Conservation (phyloP, 2,888 invertebrate genomes). For the Papilio elwesi region DNA sequence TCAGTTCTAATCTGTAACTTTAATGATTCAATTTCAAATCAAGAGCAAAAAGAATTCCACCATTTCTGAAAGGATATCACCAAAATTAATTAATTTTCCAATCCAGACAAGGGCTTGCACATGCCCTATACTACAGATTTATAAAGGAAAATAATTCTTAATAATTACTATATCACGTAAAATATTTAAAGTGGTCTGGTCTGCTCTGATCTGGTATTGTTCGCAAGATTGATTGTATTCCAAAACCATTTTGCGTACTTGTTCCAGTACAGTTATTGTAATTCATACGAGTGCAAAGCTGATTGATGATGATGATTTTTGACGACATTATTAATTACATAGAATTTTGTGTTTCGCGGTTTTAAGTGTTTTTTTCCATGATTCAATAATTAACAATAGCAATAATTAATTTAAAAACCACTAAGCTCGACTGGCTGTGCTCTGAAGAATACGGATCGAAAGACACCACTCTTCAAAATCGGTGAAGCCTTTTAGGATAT, state of each 20-base stretch:
- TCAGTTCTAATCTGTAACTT: no score
- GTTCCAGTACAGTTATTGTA: constrained; percentile 13
- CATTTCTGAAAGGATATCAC: no score
- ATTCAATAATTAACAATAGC: no score
- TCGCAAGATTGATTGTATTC: constrained; percentile 18
- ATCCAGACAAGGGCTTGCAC: not conserved
- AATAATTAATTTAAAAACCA: no score
- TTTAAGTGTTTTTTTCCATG: not conserved
- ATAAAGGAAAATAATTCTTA: constrained; percentile 28
- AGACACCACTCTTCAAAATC: no score
- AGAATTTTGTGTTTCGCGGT: not conserved
- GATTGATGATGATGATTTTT: not conserved
- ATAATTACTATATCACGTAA: constrained; percentile 26
- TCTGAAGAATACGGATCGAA: no score
- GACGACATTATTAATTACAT: not conserved
- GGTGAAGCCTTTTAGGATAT: no score
- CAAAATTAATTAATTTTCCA: no score
- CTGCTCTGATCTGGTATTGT: constrained; percentile 9
- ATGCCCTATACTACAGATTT: not conserved
- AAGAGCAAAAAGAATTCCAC: no score
- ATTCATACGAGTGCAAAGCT: constrained; percentile 14
- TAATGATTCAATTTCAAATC: no score
- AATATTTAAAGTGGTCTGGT: constrained; percentile 24
- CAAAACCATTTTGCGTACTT: not conserved
- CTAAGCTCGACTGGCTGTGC: no score